These are phyloP conservation scores for Champsocephalus esox DNA, from an alignment of 2,797 vertebrate genomes.

Conservation along the genomic window DNA sequence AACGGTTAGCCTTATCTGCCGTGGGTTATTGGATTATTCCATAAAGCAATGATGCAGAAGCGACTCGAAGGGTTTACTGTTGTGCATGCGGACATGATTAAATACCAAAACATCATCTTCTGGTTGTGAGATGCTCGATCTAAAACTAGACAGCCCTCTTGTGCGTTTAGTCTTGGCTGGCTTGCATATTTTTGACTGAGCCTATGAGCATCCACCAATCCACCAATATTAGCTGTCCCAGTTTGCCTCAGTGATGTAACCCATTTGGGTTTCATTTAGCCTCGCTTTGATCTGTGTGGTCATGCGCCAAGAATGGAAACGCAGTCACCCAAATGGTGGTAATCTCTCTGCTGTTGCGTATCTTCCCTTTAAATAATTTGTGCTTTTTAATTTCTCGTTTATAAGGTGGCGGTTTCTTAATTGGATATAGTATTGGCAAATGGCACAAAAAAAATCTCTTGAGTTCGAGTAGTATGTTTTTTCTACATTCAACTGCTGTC, in stretches of 20 bases:
- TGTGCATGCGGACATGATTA: not conserved
- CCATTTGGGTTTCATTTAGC: constrained; percentile 48
- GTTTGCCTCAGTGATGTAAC: constrained; percentile 62
- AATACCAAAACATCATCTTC: constrained; percentile 1
- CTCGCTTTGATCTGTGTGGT: constrained; percentile 42
- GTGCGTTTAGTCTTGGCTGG: not conserved
- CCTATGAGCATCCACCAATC: constrained; percentile 35
- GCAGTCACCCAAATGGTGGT: constrained; percentile 23
- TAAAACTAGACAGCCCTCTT: not conserved
- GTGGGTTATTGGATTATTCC: constrained; percentile 18
- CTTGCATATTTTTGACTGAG: constrained; percentile 38
- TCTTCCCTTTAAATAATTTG: not conserved
- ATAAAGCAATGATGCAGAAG: not conserved
- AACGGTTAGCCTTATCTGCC: constrained; percentile 1
- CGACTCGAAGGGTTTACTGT: not conserved
- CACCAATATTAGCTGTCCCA: constrained; percentile 43
- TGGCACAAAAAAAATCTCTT: not conserved
- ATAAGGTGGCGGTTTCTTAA: too few relatives aligned
- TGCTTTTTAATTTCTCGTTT: too few relatives aligned
- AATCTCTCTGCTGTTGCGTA: not conserved
- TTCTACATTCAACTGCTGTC: too few relatives aligned
- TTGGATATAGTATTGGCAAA: too few relatives aligned
- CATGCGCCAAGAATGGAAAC: constrained; percentile 18
- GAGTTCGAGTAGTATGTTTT: not conserved
- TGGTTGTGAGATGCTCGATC: not conserved